phyloP scores from a whole-genome alignment of 30 jellyfish, hydroid and myxozoan species.

The Nemopilema nomurai region DNA sequence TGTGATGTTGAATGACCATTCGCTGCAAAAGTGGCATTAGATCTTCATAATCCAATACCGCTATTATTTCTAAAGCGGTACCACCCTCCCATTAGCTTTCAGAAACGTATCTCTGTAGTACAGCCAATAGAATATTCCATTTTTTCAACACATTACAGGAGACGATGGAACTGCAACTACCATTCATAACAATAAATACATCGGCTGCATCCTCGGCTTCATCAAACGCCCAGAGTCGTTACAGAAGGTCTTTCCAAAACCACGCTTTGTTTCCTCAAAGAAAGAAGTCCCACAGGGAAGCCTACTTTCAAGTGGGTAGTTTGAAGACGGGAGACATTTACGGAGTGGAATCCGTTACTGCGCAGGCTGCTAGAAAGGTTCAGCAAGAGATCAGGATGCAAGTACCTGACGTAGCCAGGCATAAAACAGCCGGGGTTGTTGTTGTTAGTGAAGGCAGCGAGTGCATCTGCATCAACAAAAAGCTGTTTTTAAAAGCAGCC shows the following conservation, averaged over 20 bases:
- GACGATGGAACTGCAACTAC: slow-evolving; percentile 32
- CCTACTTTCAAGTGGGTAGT: slow-evolving; percentile 52
- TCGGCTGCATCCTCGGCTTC: neutral
- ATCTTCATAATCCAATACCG: neutral
- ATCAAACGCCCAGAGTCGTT: neutral
- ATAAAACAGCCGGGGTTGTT: neutral
- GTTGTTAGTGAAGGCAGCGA: slow-evolving; percentile 76
- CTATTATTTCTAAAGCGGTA: no score
- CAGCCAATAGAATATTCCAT: no score
- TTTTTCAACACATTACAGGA: slow-evolving; percentile 7
- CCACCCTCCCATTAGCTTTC: no score
- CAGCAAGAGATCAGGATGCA: slow-evolving; percentile 10
- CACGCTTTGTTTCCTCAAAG: neutral
- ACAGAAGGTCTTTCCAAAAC: neutral
- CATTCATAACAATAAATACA: slow-evolving; percentile 39
- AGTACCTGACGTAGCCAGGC: neutral
- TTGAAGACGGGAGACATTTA: slow-evolving; percentile 59
- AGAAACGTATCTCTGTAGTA: no score
- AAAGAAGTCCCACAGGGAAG: slow-evolving; percentile 21
- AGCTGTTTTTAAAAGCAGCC: slow-evolving; percentile 49
- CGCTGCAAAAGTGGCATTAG: neutral
- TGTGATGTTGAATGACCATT: neutral
- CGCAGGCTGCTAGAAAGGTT: slow-evolving; percentile 35
- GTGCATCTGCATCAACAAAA: slow-evolving; percentile 63
- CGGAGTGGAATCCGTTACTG: slow-evolving; percentile 46